Conservation (phyloP, 2,888 invertebrate species). For the Diploptera punctata region DNA sequence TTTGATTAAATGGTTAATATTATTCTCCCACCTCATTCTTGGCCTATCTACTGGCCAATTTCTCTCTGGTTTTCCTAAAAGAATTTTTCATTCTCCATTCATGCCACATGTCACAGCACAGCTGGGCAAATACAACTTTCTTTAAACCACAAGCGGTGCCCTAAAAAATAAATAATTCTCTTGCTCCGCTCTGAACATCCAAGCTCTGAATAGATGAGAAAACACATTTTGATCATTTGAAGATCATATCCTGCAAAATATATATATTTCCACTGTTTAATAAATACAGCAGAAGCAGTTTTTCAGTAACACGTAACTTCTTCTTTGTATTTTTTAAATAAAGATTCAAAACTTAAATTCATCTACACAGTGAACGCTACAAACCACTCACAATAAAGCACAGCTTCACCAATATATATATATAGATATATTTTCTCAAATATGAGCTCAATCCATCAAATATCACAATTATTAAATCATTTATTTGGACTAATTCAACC, state of each 20-base stretch:
- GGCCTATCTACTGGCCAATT: too few species aligned
- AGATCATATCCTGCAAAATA: background rate
- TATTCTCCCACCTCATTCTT: too few species aligned
- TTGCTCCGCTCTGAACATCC: too few species aligned
- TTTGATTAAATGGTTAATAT: too few species aligned
- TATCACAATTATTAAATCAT: constrained; percentile 25
- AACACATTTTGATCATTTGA: background rate
- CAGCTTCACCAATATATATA: constrained; percentile 1
- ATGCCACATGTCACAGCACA: too few species aligned
- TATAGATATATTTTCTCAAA: constrained; percentile 12
- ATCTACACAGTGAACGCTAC: constrained; percentile 20
- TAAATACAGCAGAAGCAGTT: constrained; percentile 17
- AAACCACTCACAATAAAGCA: constrained; percentile 9
- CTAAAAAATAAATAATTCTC: too few species aligned
- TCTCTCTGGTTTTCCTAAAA: too few species aligned
- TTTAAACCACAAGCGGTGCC: too few species aligned
- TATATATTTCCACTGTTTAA: background rate
- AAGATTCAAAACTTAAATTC: constrained; percentile 15
- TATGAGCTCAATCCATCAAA: background rate
- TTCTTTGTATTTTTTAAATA: constrained; percentile 22
- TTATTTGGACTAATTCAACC: constrained; percentile 13
- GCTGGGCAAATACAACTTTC: too few species aligned
- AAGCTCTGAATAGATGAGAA: background rate
- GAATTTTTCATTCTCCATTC: too few species aligned
- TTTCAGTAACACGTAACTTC: constrained; percentile 18